Base-by-base conservation (phyloP, 2,888 invertebrate species). In the Hyppa rectilinea region DNA sequence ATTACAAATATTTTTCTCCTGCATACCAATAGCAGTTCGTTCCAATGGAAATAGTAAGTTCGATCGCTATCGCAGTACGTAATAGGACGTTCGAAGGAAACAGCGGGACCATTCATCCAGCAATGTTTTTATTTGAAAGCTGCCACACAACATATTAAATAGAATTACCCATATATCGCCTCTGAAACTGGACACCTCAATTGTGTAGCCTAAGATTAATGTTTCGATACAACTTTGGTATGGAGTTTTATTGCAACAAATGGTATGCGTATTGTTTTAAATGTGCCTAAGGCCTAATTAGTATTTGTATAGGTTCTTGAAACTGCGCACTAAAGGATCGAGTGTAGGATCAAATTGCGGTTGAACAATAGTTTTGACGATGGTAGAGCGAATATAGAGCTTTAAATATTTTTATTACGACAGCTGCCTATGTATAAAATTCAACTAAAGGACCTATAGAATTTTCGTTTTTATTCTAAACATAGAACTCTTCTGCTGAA, bases 31-130 rank as follows among this genome's bases (percentile, higher is more conserved):
- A n/a, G 20, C 40, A 23, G 12, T 23, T 29, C 26, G n/a, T 50
- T 52, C 6, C 1, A 12, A 12, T 59, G 40, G 63, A 17, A 80
- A 80, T n/a, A 36, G 45, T n/a, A 10, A 50, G 59, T 38, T 29
- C 59, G 38, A 84, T 69, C 36, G 62, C 84, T 61, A 89, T 85
- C 53, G 50, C 75, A 68, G 85, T 84, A 90, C 89, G 87, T 92
- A 93, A 91, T 93, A 88, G 79, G 74, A 70, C 85, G 71, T 68
- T 77, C 62, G 76, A 85, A 86, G 87, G 84, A 85, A 92, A 95
- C 95, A 95, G 91, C 88, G 91, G 84, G 86, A 79, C 92, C 93
- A 94, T 95, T 95, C 91, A 95, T 93, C 92, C 92, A 88, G 89
- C 86, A 89, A 92, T 93, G 92, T 92, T 94, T 95, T 94, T 93